phyloP scores from a whole-genome alignment of 1,140 invertebrate species.

The Steinernema feltiae region DNA sequence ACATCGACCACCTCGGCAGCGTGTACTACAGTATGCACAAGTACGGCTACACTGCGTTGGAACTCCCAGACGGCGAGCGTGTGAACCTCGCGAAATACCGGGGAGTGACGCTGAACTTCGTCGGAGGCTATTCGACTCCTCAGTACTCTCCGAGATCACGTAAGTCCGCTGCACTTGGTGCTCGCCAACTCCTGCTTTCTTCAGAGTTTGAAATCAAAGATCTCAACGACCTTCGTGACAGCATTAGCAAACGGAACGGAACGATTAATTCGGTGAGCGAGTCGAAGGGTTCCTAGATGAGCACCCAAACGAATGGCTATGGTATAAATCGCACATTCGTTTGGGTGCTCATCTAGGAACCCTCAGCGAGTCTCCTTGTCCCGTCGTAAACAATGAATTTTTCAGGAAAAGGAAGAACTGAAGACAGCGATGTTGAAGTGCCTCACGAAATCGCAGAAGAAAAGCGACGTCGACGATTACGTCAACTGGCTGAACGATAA shows the following conservation, averaged over 20 bases:
- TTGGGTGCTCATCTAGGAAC: too few species aligned
- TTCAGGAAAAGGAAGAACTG: slow-evolving; percentile 5
- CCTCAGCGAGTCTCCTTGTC: background rate
- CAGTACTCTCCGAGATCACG: background rate
- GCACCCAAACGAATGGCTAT: too few species aligned
- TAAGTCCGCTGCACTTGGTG: background rate
- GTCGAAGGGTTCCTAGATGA: too few species aligned
- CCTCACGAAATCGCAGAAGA: background rate
- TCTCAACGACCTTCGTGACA: background rate
- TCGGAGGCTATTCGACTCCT: background rate
- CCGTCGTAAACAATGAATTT: background rate
- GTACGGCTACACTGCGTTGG: slow-evolving; percentile 1
- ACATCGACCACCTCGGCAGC: background rate
- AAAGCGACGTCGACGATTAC: slow-evolving; percentile 7
- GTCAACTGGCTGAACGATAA: slow-evolving; percentile 8
- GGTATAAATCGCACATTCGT: too few species aligned
- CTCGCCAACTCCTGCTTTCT: background rate
- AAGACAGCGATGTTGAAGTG: slow-evolving; percentile 1
- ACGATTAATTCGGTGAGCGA: background rate
- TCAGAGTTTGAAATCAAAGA: background rate
- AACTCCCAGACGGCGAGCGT: background rate
- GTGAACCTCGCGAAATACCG: background rate
- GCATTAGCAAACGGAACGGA: background rate
- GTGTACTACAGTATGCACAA: slow-evolving; percentile 13
- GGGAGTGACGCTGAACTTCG: background rate